phyloP scores from a whole-genome alignment of 1,140 invertebrate genomes.

The Scaptomyza graminum region DNA sequence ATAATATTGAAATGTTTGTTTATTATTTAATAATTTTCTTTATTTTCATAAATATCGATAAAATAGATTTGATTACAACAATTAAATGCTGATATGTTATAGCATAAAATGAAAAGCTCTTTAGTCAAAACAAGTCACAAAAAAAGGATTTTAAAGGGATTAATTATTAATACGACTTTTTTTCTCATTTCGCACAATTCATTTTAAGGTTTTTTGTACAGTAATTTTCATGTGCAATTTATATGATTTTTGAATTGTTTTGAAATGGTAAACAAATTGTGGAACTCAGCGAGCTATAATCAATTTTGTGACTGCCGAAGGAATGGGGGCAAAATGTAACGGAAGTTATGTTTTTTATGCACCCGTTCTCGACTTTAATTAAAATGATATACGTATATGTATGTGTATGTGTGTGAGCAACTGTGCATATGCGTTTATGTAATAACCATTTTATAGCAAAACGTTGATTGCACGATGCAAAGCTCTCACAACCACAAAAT shows the following conservation, averaged over 20 bases:
- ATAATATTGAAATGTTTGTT: too few species aligned
- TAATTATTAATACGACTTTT: constrained; percentile 7
- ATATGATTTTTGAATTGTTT: constrained; percentile 63
- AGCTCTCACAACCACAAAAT: constrained; percentile 64
- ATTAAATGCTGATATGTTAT: constrained; percentile 5
- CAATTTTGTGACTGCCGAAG: constrained; percentile 31
- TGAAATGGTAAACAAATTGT: constrained; percentile 65
- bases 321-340: not conserved
- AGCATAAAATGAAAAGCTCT: not conserved
- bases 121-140: constrained; percentile 6
- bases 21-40: constrained; percentile 23
- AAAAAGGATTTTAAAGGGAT: not conserved
- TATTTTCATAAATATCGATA: not conserved
- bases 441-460: constrained; percentile 15
- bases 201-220: constrained; percentile 14
- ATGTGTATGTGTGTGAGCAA: not conserved
- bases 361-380: constrained; percentile 55
- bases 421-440: not conserved
- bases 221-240: constrained; percentile 39
- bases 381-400: constrained; percentile 53
- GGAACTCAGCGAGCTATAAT: constrained; percentile 40
- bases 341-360: constrained; percentile 33
- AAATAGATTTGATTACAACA: constrained; percentile 5
- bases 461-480: constrained; percentile 43
- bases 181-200: constrained; percentile 9